These are phyloP conservation scores for Paramormyrops kingsleyae DNA, from an alignment of 2,113 vertebrate genomes.

Conservation along the genomic window DNA sequence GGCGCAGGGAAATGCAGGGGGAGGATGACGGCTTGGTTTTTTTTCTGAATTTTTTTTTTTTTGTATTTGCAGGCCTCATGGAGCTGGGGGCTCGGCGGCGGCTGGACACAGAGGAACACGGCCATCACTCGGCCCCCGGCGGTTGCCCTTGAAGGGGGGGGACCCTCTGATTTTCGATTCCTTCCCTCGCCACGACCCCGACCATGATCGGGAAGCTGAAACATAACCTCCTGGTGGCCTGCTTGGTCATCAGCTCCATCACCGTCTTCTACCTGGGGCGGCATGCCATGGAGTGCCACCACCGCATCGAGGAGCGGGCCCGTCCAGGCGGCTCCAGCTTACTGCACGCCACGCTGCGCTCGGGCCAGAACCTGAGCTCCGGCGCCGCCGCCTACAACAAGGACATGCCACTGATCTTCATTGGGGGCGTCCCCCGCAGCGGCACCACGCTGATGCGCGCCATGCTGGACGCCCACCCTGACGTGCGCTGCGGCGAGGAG, in stretches of 20 bases:
- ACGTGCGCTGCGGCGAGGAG: slow-evolving; percentile 89
- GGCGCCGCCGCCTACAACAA: slow-evolving; percentile 78
- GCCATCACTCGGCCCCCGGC: slow-evolving; percentile 38
- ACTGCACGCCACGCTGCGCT: slow-evolving; percentile 53
- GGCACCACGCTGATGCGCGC: slow-evolving; percentile 94
- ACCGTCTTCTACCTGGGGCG: slow-evolving; percentile 91
- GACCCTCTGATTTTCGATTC: slow-evolving; percentile 7
- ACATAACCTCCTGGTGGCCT: slow-evolving; percentile 88
- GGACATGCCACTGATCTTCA: slow-evolving; percentile 94
- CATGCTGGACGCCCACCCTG: slow-evolving; percentile 92
- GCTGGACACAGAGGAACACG: slow-evolving; percentile 49
- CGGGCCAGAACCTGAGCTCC: slow-evolving; percentile 52
- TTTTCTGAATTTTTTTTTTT: neutral
- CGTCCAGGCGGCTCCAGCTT: slow-evolving; percentile 52
- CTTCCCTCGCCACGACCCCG: slow-evolving; percentile 34
- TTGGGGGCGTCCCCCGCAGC: slow-evolving; percentile 88
- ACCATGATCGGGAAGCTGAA: slow-evolving; percentile 92
- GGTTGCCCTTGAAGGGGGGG: slow-evolving; percentile 51
- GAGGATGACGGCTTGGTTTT: neutral
- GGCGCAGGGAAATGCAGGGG: neutral
- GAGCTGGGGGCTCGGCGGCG: slow-evolving; percentile 51
- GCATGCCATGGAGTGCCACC: slow-evolving; percentile 95
- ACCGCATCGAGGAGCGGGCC: slow-evolving; percentile 75
- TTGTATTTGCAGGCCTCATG: slow-evolving; percentile 54
- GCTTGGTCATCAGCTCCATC: slow-evolving; percentile 85